Evolutionary conservation across 2,797 vertebrate species (phyloP).

Genomic region (Muscicapa striata): DNA sequence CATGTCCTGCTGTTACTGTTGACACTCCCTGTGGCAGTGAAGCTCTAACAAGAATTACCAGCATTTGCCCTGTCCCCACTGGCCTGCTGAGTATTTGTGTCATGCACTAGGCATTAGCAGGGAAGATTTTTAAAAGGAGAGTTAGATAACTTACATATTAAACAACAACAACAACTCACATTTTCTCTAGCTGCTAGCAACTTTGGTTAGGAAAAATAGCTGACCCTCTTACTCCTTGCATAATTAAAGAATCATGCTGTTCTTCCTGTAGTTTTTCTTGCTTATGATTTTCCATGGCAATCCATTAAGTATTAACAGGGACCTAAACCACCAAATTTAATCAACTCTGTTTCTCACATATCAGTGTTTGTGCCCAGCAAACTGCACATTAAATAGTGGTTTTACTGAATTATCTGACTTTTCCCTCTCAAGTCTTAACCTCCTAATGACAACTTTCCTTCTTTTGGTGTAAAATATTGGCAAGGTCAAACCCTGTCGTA

Average conservation of each 20-base stretch:
- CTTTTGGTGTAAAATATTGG: conserved; percentile 10
- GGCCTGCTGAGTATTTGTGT: neutral
- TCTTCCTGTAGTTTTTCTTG: conserved; percentile 21
- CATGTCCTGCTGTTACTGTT: neutral
- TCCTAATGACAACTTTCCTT: conserved; percentile 41
- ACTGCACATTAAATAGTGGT: neutral
- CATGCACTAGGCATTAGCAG: neutral
- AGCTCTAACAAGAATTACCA: neutral
- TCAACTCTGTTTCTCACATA: conserved; percentile 41
- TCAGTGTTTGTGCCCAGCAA: conserved; percentile 25
- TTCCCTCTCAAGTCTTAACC: conserved; percentile 6
- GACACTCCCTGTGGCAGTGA: neutral
- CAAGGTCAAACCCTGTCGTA: conserved; percentile 41
- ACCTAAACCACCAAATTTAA: conserved; percentile 39
- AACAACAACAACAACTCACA: neutral
- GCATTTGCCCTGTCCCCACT: neutral
- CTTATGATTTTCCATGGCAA: conserved; percentile 30
- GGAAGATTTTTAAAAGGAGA: neutral
- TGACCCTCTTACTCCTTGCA: neutral
- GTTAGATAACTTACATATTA: neutral
- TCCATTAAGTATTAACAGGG: conserved; percentile 51
- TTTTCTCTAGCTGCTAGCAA: conserved; percentile 5
- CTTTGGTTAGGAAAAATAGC: neutral
- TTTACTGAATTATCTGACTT: conserved; percentile 40
- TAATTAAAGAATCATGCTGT: conserved; percentile 25